Evolutionary conservation across 2,113 vertebrate species (phyloP), one percentile per base, ranked within the genome.

Genomic region (Etheostoma spectabile): DNA sequence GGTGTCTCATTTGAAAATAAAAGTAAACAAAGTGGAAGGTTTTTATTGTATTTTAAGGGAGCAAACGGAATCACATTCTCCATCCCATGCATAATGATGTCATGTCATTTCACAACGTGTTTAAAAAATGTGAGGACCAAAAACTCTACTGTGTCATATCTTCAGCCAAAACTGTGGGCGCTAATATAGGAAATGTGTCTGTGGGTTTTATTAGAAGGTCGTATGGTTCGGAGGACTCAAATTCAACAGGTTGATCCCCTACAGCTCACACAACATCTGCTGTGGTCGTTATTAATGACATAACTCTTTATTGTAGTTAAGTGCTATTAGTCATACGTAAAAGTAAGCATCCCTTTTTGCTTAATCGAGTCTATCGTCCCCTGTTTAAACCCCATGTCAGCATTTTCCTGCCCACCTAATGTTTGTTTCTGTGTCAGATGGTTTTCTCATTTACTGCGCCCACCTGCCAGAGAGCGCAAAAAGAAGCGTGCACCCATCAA

Each of bases 391-490:
- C 48, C 30, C 24, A 59, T 68, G 65, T 82, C 85, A 74, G 73
- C 45, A n/a, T 84, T 83, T 74, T 45, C 52, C 62, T 67, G 45
- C 48, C 55, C 74, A 66, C 71, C 57, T 83, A 24, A 65, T 59
- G 59, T 62, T 77, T 77, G 84, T 62, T 73, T 88, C 53, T 79
- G 62, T 67, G 72, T 89, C 90, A 91, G 80, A 86, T 92, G 94
- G 67, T 89, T 94, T 94, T 85, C 77, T 93, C 91, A 91, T 95
- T 87, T 79, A 49, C 79, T 79, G 52, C 61, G 15, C 55, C 74
- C 84, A 84, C 85, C 83, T 91, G 76, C 60, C 78, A 84, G 61
- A 86, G 45, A 86, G 71, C 33, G 46, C 45, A 76, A 87, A 86
- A 85, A 79, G 71, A 88, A 77, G 59, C 84, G 74, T 89, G 93